Evolutionary conservation across 2,888 invertebrate species (phyloP).

Genomic region (Acrobasis consociella): DNA sequence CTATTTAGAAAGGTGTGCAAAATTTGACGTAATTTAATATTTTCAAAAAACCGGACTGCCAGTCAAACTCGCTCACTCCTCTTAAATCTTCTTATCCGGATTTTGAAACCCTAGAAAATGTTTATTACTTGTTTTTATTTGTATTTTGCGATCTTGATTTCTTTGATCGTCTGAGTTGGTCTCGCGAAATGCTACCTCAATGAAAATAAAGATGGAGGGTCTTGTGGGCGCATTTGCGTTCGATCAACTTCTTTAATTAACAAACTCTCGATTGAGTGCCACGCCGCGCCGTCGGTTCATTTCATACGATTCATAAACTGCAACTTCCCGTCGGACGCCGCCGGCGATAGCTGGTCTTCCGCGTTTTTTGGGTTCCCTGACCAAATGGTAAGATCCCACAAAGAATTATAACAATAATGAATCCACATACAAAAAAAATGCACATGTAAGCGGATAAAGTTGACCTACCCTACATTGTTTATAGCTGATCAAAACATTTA

Average conservation of each 20-base stretch:
- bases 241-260: constrained; percentile 46
- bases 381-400: not conserved
- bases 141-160: not conserved
- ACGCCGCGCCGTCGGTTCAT: constrained; percentile 40
- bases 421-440: too few relatives aligned
- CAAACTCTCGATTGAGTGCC: constrained; percentile 49
- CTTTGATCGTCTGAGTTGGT: constrained; percentile 2
- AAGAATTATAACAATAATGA: too few relatives aligned
- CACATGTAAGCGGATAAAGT: too few relatives aligned
- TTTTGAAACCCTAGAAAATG: too few relatives aligned
- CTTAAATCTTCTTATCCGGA: too few relatives aligned
- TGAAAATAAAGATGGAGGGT: not conserved
- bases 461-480: too few relatives aligned
- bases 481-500: too few relatives aligned
- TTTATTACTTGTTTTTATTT: too few relatives aligned
- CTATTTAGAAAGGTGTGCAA: too few relatives aligned
- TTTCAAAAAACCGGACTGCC: too few relatives aligned
- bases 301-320: constrained; percentile 48
- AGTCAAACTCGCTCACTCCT: too few relatives aligned
- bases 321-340: constrained; percentile 41
- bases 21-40: too few relatives aligned
- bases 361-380: constrained; percentile 35
- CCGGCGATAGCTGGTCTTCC: constrained; percentile 37
- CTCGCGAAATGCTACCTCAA: constrained; percentile 14
- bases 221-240: constrained; percentile 30